These are phyloP conservation scores for Orthonevra nobilis DNA, from an alignment of 2,888 invertebrate species.

Conservation along the genomic window DNA sequence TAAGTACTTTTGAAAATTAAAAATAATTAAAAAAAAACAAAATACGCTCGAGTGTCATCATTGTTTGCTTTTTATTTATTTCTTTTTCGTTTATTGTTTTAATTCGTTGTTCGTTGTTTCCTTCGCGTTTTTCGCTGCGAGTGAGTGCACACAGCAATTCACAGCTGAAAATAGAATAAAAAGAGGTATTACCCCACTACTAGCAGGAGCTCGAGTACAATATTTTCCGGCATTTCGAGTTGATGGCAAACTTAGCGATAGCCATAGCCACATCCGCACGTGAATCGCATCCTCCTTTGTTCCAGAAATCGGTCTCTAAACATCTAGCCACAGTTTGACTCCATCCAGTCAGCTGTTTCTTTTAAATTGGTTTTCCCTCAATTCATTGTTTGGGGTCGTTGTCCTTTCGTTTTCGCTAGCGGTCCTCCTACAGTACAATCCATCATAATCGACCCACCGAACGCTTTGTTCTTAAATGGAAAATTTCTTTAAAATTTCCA, in stretches of 20 bases:
- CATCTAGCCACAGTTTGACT: no score
- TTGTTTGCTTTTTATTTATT: neutral
- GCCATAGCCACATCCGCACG: constrained; percentile 22
- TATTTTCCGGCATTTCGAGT: constrained; percentile 28
- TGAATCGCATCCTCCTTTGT: constrained; percentile 47
- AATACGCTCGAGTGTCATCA: constrained; percentile 25
- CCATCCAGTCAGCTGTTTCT: constrained; percentile 1
- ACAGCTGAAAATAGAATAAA: constrained; percentile 16
- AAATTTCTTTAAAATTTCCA: constrained; percentile 24
- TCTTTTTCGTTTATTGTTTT: no score
- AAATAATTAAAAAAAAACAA: no score
- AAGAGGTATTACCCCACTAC: constrained; percentile 44
- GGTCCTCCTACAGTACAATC: neutral
- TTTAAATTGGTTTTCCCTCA: neutral
- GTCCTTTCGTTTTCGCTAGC: constrained; percentile 8
- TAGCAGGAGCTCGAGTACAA: constrained; percentile 23
- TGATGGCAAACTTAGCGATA: constrained; percentile 5
- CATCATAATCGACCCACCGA: constrained; percentile 16
- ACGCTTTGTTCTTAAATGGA: constrained; percentile 39
- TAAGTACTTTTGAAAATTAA: constrained; percentile 24
- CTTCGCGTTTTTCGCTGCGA: neutral
- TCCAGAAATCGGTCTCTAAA: constrained; percentile 12
- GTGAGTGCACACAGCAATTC: constrained; percentile 27
- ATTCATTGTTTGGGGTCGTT: constrained; percentile 47
- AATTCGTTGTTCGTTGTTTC: constrained; percentile 7